Evolutionary conservation across 2,113 vertebrate genomes (phyloP).

Genomic region (Daubentonia madagascariensis): DNA sequence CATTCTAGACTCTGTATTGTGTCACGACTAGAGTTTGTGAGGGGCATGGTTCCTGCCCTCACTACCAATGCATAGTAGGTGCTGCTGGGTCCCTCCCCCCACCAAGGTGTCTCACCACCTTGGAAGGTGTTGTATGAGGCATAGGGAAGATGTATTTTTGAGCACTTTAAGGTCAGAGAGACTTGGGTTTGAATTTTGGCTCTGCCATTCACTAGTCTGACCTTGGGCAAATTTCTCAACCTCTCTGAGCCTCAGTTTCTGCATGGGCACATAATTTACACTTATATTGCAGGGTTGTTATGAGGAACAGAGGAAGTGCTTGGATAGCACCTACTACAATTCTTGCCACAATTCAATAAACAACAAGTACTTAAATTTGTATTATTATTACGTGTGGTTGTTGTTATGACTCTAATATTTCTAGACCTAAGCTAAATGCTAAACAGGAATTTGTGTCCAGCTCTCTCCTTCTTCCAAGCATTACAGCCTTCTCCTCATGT

Average conservation of each 20-base stretch:
- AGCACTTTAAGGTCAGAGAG: not conserved
- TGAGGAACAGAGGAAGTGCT: not conserved
- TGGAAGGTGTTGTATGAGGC: not conserved
- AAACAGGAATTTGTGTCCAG: not conserved
- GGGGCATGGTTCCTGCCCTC: not conserved
- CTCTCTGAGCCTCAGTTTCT: not conserved
- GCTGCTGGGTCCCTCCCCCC: accelerated
- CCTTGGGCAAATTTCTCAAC: not conserved
- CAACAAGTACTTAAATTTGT: not conserved
- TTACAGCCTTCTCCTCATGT: not conserved
- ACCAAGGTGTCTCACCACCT: not conserved
- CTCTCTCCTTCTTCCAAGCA: not conserved
- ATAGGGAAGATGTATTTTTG: not conserved
- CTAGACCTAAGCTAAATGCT: not conserved
- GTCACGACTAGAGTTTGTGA: not conserved
- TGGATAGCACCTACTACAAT: accelerated
- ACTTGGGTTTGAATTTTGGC: not conserved
- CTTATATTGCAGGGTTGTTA: too few species aligned
- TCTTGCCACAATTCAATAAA: not conserved
- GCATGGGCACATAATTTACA: not conserved
- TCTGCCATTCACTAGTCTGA: not conserved
- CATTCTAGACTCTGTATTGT: not conserved
- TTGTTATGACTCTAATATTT: too few species aligned
- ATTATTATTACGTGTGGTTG: not conserved
- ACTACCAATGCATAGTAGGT: not conserved